Evolutionary conservation across 2,113 vertebrate species (phyloP), one percentile per base, ranked within the genome.

Genomic region (Lonchura striata): DNA sequence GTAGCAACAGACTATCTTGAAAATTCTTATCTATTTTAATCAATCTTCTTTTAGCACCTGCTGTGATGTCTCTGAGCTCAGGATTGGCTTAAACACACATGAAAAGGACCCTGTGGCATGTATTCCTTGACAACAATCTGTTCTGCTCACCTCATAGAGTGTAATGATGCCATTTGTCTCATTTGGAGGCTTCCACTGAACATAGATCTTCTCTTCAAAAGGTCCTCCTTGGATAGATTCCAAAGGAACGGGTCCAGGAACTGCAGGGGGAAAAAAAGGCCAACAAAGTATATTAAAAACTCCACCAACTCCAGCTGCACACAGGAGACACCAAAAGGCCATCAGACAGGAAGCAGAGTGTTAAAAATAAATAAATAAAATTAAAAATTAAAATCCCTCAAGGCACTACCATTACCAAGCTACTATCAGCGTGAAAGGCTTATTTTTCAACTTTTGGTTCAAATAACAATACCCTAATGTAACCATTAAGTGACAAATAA

Each of bases 101-200:
- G 63, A 78, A 78, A 66, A 65, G 44, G 68, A 68, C 70, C 88
- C 76, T 42, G 28, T 96, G 92, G 75, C 69, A 92, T 1, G 10
- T n/a, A 49, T 61, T 75, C 81, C 56, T 90, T 88, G 81, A 72
- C 69, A 88, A 76, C 83, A 96, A 91, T 94, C 87, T 93, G 83
- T 85, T 83, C 69, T 60, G 42, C 97, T 98, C 96, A 99, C 99
- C 99, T 99, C 99, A 66, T 99, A 99, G 44, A 99, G 98, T 3
- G 99, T 99, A 98, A 99, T 99, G 97, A 99, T 98, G 10, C 99
- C 99, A 52, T 99, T 99, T 95, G 99, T 99, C 97, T 99, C 99
- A 47, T 99, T 99, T 84, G 99, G 99, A 95, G 99, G 98, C 95
- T 99, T 99, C 99, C 99, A 99, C 95, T 99, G 99, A 96, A 99